These are phyloP conservation scores for Plagiodera versicolora DNA, from an alignment of 2,888 invertebrate genomes.

Conservation along the genomic window DNA sequence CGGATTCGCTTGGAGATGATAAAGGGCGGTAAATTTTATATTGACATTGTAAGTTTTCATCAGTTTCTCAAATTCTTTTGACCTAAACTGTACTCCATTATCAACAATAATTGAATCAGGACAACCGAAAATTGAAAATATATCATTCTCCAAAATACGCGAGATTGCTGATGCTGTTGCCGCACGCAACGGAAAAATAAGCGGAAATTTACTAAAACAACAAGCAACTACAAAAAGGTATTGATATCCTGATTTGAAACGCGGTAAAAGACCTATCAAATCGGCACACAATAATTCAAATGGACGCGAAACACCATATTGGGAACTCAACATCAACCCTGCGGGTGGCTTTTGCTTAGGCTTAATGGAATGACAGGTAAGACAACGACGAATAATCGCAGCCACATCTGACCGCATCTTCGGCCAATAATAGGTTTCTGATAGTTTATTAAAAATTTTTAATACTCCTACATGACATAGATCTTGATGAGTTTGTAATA, in stretches of 20 bases:
- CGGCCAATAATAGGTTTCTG: conserved; percentile 15
- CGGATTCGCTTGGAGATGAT: conserved; percentile 43
- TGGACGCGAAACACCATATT: conserved; percentile 12
- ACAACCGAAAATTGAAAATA: conserved; percentile 25
- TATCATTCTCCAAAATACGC: conserved; percentile 16
- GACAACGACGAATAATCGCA: conserved; percentile 9
- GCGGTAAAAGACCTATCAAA: conserved; percentile 24
- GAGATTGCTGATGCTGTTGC: conserved; percentile 16
- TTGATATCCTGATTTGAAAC: conserved; percentile 19
- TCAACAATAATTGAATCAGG: conserved; percentile 21
- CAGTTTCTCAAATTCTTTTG: conserved; percentile 15
- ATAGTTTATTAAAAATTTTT: neutral
- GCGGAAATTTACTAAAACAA: conserved; percentile 26
- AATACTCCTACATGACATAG: conserved; percentile 6
- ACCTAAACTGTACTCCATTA: conserved; percentile 19
- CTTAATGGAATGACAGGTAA: conserved; percentile 11
- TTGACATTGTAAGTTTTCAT: conserved; percentile 10
- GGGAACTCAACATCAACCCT: conserved; percentile 17
- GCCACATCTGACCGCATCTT: conserved; percentile 18
- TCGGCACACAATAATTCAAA: conserved; percentile 25
- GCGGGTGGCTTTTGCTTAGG: conserved; percentile 19
- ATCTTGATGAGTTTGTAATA: neutral
- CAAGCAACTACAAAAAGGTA: conserved; percentile 27
- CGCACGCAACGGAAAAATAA: conserved; percentile 26
- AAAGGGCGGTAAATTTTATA: conserved; percentile 34